Evolutionary conservation across 2,797 vertebrate genomes (phyloP).

Genomic region (Otus scops): DNA sequence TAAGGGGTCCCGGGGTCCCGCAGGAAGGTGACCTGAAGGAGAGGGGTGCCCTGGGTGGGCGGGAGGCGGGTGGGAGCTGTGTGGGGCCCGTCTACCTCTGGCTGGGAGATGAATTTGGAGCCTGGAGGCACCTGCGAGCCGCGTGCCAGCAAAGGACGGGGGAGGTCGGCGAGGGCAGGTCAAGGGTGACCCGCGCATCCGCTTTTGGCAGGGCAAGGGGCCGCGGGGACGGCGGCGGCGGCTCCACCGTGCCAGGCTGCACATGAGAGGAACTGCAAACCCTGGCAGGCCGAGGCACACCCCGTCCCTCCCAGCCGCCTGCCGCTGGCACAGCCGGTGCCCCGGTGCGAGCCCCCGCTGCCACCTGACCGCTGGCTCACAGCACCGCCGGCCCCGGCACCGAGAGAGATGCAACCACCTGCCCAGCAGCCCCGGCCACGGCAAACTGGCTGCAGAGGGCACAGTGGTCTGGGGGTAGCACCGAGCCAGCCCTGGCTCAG

Average conservation of each 20-base stretch:
- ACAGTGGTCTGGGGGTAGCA: neutral
- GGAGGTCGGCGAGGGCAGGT: neutral
- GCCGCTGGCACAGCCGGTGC: neutral
- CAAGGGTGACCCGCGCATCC: neutral
- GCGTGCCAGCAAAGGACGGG: neutral
- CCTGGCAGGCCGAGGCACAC: neutral
- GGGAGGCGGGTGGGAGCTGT: neutral
- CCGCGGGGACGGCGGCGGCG: rapidly evolving
- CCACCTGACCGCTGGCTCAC: rapidly evolving
- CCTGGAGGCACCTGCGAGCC: neutral
- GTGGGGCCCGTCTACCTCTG: rapidly evolving
- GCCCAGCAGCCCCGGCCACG: rapidly evolving
- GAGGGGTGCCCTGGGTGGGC: neutral
- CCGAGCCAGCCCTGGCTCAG: rapidly evolving
- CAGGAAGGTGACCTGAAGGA: neutral
- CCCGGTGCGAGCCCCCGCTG: rapidly evolving
- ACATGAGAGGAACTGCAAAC: neutral
- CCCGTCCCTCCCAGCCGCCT: neutral
- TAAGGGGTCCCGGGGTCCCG: neutral
- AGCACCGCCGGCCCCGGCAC: rapidly evolving
- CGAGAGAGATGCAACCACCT: rapidly evolving
- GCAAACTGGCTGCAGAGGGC: neutral
- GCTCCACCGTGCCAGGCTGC: neutral
- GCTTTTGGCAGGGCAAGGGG: neutral
- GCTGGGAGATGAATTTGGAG: neutral